phyloP scores from a whole-genome alignment of 2,113 vertebrate species.

The Camelus bactrianus region DNA sequence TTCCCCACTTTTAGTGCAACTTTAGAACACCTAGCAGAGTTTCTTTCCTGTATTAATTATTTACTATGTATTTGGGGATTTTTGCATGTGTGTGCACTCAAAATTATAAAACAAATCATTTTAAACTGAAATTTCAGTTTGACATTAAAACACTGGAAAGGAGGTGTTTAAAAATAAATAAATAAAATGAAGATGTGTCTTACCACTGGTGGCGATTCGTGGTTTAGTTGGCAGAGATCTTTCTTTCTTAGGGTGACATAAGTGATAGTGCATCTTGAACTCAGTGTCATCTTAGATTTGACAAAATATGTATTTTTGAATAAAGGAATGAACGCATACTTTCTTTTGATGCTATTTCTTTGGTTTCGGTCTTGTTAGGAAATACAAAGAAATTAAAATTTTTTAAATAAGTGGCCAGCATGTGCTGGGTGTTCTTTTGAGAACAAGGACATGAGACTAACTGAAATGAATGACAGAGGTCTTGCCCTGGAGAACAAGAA shows the following conservation, averaged over 20 bases:
- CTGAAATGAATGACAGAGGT: background rate
- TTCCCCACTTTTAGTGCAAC: background rate
- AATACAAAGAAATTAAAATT: background rate
- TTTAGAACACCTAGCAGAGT: background rate
- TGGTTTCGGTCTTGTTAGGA: background rate
- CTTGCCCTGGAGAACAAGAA: background rate
- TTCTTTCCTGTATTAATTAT: background rate
- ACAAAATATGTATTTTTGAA: background rate
- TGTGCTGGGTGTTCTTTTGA: background rate
- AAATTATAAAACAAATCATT: background rate
- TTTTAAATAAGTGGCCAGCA: background rate
- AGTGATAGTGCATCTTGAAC: background rate
- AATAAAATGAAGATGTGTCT: background rate
- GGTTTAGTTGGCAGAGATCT: background rate
- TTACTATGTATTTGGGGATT: background rate
- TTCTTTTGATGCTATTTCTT: background rate
- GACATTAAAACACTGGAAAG: background rate
- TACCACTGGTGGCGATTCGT: rapidly evolving
- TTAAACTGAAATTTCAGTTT: constrained; percentile 18
- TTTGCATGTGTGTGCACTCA: background rate
- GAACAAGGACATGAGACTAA: background rate
- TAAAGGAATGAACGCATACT: background rate
- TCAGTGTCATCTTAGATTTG: background rate
- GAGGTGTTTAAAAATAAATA: background rate
- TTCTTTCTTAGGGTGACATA: background rate